Conservation (phyloP, 2,113 vertebrate species). For the Macroglossus sobrinus region DNA sequence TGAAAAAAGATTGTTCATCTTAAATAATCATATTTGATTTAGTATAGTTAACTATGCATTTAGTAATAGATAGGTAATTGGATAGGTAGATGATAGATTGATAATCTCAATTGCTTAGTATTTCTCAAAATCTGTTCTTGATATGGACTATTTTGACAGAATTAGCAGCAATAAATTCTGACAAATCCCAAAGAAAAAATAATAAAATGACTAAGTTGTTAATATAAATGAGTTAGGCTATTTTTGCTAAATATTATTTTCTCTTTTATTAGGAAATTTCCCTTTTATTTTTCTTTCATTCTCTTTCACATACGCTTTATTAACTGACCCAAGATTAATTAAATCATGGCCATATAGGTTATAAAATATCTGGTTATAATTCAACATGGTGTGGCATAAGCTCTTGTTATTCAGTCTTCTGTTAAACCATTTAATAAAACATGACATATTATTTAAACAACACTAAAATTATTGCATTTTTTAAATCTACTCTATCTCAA, state of each 20-base stretch:
- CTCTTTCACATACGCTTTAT: background rate
- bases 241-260: background rate
- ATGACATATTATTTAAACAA: background rate
- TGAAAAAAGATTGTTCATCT: background rate
- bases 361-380: background rate
- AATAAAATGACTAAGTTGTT: background rate
- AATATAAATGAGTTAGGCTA: background rate
- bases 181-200: background rate
- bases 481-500: background rate
- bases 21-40: background rate
- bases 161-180: background rate
- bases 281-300: background rate
- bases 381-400: background rate
- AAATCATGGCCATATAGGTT: background rate
- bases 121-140: background rate
- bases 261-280: background rate
- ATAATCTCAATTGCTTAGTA: background rate
- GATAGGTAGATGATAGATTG: background rate
- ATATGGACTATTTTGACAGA: background rate
- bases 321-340: background rate
- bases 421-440: background rate
- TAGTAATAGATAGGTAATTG: background rate
- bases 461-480: background rate
- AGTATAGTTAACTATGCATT: background rate
- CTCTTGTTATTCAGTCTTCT: background rate